phyloP scores from a whole-genome alignment of 2,888 invertebrate genomes.

The Lymantria monacha region DNA sequence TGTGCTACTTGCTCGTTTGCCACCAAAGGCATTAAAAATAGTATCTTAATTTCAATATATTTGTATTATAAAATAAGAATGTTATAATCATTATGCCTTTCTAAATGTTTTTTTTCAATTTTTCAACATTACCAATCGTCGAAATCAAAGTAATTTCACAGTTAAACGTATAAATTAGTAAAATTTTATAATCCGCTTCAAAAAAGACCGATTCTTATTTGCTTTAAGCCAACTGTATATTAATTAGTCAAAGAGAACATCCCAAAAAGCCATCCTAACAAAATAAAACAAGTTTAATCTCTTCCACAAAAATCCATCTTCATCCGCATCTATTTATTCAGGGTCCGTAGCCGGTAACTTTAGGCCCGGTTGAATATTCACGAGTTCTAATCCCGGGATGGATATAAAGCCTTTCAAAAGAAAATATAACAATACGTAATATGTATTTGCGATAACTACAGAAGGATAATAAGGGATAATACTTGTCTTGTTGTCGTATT shows the following conservation, averaged over 20 bases:
- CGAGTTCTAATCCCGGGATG: constrained; percentile 19
- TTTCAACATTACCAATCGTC: too few relatives aligned
- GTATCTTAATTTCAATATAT: too few relatives aligned
- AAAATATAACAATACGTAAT: constrained; percentile 21
- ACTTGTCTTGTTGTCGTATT: not conserved
- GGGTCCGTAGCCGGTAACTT: constrained; percentile 12
- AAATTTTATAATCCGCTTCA: too few relatives aligned
- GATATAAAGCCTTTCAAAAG: constrained; percentile 22
- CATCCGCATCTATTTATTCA: constrained; percentile 23
- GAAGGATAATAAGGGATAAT: not conserved
- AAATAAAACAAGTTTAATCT: constrained; percentile 4
- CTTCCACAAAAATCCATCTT: constrained; percentile 12
- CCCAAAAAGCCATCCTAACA: not conserved
- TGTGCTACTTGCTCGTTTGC: too few relatives aligned
- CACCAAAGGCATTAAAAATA: too few relatives aligned
- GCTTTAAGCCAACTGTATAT: not conserved
- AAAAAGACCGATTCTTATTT: not conserved
- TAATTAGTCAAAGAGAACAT: too few relatives aligned
- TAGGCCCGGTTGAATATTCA: constrained; percentile 29
- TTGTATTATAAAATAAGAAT: too few relatives aligned
- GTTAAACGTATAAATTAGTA: too few relatives aligned
- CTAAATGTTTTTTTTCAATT: too few relatives aligned
- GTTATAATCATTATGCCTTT: too few relatives aligned
- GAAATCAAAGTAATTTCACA: too few relatives aligned
- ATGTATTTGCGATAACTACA: constrained; percentile 29